A percentile compares a stretch with the other conserved stretches of the same genome.
Evolutionary conservation across 2,888 invertebrate species (phyloP).

Genomic region (Hoplodrina blanda): DNA sequence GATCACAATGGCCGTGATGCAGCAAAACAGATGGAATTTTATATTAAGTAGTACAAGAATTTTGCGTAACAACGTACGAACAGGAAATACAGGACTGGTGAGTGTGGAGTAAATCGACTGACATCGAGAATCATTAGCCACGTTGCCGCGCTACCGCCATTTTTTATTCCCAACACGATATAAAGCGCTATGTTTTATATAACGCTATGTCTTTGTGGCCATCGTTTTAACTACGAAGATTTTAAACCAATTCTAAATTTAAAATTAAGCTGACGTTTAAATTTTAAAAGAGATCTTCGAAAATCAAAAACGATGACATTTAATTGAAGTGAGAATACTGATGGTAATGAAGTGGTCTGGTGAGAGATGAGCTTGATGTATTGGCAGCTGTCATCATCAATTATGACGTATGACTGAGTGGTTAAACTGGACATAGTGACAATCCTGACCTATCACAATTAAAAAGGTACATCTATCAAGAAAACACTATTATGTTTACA

Average conservation of each 20-base stretch:
- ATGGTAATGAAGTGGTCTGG: conserved; percentile 9
- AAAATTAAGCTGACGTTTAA: background rate
- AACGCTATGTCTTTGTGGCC: conserved; percentile 39
- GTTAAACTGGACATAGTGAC: conserved; percentile 39
- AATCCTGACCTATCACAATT: conserved; percentile 48
- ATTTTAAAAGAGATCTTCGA: conserved; percentile 1
- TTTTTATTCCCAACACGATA: conserved; percentile 70
- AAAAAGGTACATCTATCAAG: background rate
- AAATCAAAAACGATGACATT: conserved; percentile 2
- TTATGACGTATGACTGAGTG: conserved; percentile 29
- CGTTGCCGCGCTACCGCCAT: conserved; percentile 72
- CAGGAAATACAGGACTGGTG: conserved; percentile 86
- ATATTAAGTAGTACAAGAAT: conserved; percentile 74
- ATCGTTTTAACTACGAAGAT: conserved; percentile 18
- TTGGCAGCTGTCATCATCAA: conserved; percentile 43
- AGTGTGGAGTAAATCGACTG: conserved; percentile 72
- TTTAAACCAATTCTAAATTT: conserved; percentile 14
- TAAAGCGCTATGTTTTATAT: conserved; percentile 39
- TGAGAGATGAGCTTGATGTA: conserved; percentile 16
- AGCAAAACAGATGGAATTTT: conserved; percentile 78
- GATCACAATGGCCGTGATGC: conserved; percentile 77
- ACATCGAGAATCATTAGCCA: conserved; percentile 75
- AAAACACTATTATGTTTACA: background rate
- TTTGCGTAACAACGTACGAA: conserved; percentile 81
- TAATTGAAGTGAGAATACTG: background rate